phyloP scores from a whole-genome alignment of 2,888 invertebrate species.

The Nebria salina region DNA sequence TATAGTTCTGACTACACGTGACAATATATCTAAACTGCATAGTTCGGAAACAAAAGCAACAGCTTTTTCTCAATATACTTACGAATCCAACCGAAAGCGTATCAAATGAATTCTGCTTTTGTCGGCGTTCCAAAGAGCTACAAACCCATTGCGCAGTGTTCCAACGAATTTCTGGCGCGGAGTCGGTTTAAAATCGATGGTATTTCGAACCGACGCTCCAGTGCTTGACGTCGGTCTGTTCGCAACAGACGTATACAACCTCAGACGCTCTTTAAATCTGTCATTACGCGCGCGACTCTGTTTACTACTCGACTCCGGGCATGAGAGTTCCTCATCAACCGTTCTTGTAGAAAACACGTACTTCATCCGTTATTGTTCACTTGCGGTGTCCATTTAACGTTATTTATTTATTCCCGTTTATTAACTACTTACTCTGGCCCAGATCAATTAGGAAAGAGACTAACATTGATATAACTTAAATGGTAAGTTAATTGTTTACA shows the following conservation, averaged over 20 bases:
- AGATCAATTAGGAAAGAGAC: not conserved
- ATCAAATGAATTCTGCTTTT: not conserved
- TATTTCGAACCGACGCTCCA: conserved; percentile 56
- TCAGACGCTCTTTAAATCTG: not conserved
- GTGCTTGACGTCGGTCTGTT: conserved; percentile 56
- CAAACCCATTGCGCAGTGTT: conserved; percentile 51
- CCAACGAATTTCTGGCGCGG: conserved; percentile 54
- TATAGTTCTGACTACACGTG: not conserved
- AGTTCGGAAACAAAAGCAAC: not conserved
- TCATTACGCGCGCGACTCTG: not conserved
- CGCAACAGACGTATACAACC: conserved; percentile 48
- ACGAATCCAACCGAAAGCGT: not conserved
- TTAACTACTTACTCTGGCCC: not conserved
- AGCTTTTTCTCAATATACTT: not conserved
- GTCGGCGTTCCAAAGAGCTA: not conserved
- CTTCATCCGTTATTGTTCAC: not conserved
- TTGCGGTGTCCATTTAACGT: not conserved
- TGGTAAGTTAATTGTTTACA: not conserved
- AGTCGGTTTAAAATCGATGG: conserved; percentile 59
- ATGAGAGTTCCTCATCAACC: not conserved
- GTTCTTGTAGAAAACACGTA: not conserved
- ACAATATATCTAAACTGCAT: not conserved
- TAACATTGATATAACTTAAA: not conserved
- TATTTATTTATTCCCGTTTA: not conserved
- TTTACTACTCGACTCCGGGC: conserved; percentile 1